A percentile compares a stretch with the other conserved stretches of the same genome.
Evolutionary conservation across 1,140 invertebrate species (phyloP).

Genomic region (Planococcus citri): DNA sequence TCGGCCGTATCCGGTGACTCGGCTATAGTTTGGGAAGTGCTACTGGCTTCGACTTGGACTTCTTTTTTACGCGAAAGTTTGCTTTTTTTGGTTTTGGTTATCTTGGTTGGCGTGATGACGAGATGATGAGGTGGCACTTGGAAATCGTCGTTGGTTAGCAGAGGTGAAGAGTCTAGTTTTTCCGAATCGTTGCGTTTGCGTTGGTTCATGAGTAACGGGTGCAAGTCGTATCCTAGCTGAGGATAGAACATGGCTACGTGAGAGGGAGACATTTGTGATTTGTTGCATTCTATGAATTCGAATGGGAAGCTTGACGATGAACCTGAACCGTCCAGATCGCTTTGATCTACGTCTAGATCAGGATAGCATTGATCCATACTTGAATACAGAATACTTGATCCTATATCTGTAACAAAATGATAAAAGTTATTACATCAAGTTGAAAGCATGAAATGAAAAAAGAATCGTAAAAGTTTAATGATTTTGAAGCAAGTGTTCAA

Average conservation of each 20-base stretch:
- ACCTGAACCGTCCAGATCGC: not conserved
- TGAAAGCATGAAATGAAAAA: no score
- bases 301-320: not conserved
- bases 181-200: conserved; percentile 5
- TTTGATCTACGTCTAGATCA: not conserved
- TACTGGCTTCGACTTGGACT: conserved; percentile 11
- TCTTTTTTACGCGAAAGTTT: not conserved
- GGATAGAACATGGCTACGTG: conserved; percentile 28
- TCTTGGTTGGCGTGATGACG: not conserved
- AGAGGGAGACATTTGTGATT: conserved; percentile 19
- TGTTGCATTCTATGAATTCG: conserved; percentile 3
- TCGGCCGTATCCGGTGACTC: not conserved
- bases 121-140: conserved; percentile 14
- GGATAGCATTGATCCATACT: not conserved
- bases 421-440: no score
- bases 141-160: not conserved
- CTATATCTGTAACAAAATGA: not conserved
- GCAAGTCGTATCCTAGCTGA: conserved; percentile 26
- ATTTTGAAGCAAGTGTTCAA: no score
- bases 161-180: not conserved
- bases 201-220: conserved; percentile 25
- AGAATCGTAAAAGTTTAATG: no score
- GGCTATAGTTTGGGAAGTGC: not conserved
- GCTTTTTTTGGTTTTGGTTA: conserved; percentile 23
- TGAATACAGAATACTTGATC: not conserved